These are phyloP conservation scores for Lacanobia oleracea DNA, from an alignment of 2,888 invertebrate species.

Conservation along the genomic window DNA sequence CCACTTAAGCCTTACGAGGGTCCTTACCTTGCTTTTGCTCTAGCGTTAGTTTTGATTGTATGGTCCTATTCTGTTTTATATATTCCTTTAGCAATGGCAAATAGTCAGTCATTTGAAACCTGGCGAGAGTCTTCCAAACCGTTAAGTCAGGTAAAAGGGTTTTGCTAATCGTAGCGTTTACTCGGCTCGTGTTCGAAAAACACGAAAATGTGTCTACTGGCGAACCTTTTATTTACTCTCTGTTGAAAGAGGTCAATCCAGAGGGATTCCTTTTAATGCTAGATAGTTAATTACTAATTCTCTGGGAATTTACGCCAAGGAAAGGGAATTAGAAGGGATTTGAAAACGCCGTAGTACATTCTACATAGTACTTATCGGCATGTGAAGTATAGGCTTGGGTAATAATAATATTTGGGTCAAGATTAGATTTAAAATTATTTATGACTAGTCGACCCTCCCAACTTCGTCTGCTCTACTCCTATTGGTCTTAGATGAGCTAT, in stretches of 20 bases:
- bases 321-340: constrained; percentile 2
- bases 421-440: background rate
- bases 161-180: constrained; percentile 12
- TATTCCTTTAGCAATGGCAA: background rate
- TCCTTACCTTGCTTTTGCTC: constrained; percentile 5
- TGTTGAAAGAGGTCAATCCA: constrained; percentile 28
- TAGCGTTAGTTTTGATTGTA: constrained; percentile 30
- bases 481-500: no score
- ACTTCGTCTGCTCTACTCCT: no score
- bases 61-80: background rate
- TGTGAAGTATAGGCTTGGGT: background rate
- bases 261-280: constrained; percentile 34
- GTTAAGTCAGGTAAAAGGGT: constrained; percentile 13
- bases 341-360: background rate
- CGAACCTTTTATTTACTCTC: constrained; percentile 25
- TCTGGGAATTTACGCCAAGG: constrained; percentile 3
- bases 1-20: constrained; percentile 14
- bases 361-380: background rate
- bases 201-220: background rate
- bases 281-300: constrained; percentile 36
- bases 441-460: no score
- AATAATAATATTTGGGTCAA: background rate
- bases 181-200: constrained; percentile 9
- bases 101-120: background rate
- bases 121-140: background rate